A percentile compares a stretch with the other conserved stretches of the same genome.
Conservation (phyloP, 2,888 invertebrate genomes). For the Thymelicus lineola region DNA sequence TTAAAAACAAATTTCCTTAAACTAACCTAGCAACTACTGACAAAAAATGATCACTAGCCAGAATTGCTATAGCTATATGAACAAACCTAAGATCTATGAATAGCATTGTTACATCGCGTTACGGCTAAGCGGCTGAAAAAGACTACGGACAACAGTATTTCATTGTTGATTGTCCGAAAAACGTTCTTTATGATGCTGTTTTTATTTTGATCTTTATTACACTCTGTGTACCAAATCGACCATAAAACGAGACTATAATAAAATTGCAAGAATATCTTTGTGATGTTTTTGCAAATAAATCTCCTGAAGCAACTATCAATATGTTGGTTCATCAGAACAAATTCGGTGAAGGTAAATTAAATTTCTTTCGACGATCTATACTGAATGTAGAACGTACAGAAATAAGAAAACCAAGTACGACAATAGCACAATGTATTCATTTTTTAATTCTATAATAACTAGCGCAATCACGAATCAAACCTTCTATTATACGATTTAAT, state of each 20-base stretch:
- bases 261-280: constrained; percentile 7
- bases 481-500: neutral
- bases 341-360: no score
- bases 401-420: neutral
- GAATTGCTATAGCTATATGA: constrained; percentile 2
- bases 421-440: constrained; percentile 4
- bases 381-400: neutral
- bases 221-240: constrained; percentile 24
- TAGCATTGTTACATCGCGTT: constrained; percentile 18
- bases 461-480: neutral
- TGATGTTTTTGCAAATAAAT: constrained; percentile 8
- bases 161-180: constrained; percentile 15
- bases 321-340: constrained; percentile 2
- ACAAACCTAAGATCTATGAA: constrained; percentile 10
- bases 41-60: neutral
- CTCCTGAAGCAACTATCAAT: neutral
- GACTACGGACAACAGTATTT: constrained; percentile 18
- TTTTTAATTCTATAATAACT: neutral
- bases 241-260: constrained; percentile 22
- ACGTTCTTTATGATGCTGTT: constrained; percentile 22
- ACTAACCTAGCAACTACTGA: neutral
- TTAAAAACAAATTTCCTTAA: neutral
- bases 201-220: constrained; percentile 23
- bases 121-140: constrained; percentile 21
- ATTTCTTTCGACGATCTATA: neutral